Evolutionary conservation across 2,888 invertebrate genomes (phyloP), one percentile per base, ranked within the genome.

Genomic region (Tipula unca): DNA sequence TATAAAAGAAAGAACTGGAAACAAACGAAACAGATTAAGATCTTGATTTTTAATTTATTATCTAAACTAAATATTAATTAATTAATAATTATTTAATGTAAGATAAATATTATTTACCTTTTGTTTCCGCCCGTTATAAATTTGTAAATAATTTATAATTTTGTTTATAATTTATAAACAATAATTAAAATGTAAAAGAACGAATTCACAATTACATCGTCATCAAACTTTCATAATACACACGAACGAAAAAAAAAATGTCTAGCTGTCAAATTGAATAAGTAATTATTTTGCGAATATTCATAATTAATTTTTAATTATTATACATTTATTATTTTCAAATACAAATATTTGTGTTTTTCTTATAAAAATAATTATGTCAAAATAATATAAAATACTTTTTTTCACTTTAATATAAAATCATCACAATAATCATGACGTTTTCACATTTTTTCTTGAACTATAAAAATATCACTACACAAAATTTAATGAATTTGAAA

Each of bases 221-320:
- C 69, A 69, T 69, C 69, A 69, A 69, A 69, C 69, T 69, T 69
- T 69, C 69, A 69, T 69, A 48, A 48, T 48, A 48, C n/a, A 69
- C 13, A 69, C 69, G 69, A 69, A 8, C 69, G 69, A 69, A 69
- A 69, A 3, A 69, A 48, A 69, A 69, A 69, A 69, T 69, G 69
- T 48, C 48, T 48, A 54, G 69, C 69, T 69, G 25, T 69, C 69
- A 69, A 25, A 69, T 10, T 69, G 25, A 69, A 69, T 25, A 25
- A 54, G 54, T 54, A 20, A 25, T 20, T 54, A 54, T 25, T 69
- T 25, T 69, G 0, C 10, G 20, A n/a, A n/a, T 69, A 4, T 25
- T 25, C 25, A 69, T 17, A 48, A 48, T 48, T 17, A 3, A 48
- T 69, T 25, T 54, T 69, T 25, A 20, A 4, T 69, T 20, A 69